Conservation (phyloP, 2,797 vertebrate genomes). For the Schizopygopsis malacanthus region DNA sequence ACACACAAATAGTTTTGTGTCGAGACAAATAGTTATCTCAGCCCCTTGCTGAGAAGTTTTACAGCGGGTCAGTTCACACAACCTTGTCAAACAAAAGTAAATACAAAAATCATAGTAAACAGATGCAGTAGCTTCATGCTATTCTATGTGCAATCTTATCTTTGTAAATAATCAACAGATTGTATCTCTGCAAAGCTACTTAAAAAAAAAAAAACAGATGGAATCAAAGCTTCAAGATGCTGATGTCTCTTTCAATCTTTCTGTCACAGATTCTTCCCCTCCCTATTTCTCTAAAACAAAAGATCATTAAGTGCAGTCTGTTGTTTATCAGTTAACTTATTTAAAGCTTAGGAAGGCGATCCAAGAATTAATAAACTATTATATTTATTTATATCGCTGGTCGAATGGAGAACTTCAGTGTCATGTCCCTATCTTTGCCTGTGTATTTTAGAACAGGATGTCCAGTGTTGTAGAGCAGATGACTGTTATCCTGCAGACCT, state of each 20-base stretch:
- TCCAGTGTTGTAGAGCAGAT: neutral
- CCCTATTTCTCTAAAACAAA: neutral
- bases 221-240: conserved; percentile 25
- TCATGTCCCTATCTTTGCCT: neutral
- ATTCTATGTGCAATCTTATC: conserved; percentile 29
- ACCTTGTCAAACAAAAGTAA: conserved; percentile 63
- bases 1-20: conserved; percentile 57
- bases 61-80: conserved; percentile 71
- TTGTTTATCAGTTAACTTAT: neutral
- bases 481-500: neutral
- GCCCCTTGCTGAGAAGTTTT: conserved; percentile 55
- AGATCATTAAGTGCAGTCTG: neutral
- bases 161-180: conserved; percentile 18
- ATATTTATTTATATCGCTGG: neutral
- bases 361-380: neutral
- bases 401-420: neutral
- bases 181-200: conserved; percentile 17
- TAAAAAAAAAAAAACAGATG: conserved; percentile 23
- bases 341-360: neutral
- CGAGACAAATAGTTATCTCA: conserved; percentile 56
- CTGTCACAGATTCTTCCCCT: neutral
- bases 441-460: conserved; percentile 10
- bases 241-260: conserved; percentile 6
- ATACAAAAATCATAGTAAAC: conserved; percentile 45
- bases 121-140: conserved; percentile 13